Conservation (phyloP, 2,113 vertebrate genomes). For the Colius striatus region DNA sequence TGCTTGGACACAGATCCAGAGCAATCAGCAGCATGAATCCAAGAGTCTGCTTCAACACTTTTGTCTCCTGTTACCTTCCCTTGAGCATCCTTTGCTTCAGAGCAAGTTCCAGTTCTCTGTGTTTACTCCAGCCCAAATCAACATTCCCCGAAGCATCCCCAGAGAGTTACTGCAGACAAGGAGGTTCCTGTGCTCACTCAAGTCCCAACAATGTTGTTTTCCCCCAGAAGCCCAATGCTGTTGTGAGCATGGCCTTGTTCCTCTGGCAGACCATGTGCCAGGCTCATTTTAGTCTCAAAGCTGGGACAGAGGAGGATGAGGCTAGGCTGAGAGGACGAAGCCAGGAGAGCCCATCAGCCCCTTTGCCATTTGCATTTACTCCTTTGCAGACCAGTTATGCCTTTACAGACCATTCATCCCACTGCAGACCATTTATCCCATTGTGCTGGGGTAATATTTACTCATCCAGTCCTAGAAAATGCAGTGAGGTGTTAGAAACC, state of each 20-base stretch:
- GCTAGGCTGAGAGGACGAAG: neutral
- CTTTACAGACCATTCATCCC: neutral
- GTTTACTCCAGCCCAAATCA: neutral
- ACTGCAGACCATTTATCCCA: neutral
- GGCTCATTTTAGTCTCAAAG: neutral
- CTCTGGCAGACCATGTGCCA: accelerated
- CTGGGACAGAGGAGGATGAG: neutral
- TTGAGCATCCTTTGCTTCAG: neutral
- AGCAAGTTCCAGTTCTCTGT: neutral
- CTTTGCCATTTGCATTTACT: neutral
- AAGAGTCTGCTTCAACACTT: accelerated
- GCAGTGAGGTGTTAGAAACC: neutral
- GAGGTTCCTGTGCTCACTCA: neutral
- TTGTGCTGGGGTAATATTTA: constrained; percentile 26
- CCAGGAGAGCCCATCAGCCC: neutral
- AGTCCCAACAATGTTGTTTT: neutral
- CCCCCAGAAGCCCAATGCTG: neutral
- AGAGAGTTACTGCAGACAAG: neutral
- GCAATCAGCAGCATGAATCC: neutral
- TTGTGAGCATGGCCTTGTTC: accelerated
- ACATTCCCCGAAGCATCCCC: neutral
- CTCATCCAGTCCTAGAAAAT: neutral
- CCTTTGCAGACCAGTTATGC: neutral
- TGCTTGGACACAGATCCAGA: neutral
- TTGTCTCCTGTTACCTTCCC: neutral